Percentiles rank a stretch among this genome's conserved stretches.
Evolutionary conservation across 2,113 vertebrate genomes (phyloP).

Genomic region (Apeltes quadracus): DNA sequence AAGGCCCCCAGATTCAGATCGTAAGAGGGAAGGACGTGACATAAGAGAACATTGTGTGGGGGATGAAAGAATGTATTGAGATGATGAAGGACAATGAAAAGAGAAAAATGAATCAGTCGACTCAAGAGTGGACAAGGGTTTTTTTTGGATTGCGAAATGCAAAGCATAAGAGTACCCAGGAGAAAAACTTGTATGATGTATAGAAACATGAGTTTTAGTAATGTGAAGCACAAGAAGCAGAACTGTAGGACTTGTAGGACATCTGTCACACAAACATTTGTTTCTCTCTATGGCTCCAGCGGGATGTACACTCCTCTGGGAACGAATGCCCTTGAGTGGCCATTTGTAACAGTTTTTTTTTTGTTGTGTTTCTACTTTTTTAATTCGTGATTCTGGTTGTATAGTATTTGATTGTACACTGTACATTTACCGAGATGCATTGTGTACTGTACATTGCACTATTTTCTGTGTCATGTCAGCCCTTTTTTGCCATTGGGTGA

Average conservation of each 20-base stretch:
- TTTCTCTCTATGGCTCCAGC: conserved; percentile 86
- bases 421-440: conserved; percentile 88
- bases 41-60: conserved; percentile 12
- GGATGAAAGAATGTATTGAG: not conserved
- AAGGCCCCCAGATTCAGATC: conserved; percentile 41
- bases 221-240: conserved; percentile 82
- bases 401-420: conserved; percentile 99
- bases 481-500: conserved; percentile 49
- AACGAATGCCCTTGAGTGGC: conserved; percentile 88
- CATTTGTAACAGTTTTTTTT: conserved; percentile 67
- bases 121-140: conserved; percentile 43
- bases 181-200: conserved; percentile 73
- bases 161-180: conserved; percentile 65
- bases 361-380: conserved; percentile 85
- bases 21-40: not conserved
- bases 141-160: conserved; percentile 16
- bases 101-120: conserved; percentile 36
- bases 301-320: conserved; percentile 87
- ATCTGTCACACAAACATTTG: conserved; percentile 86
- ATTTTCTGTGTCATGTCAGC: conserved; percentile 85
- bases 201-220: conserved; percentile 75
- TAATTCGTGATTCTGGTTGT: conserved; percentile 92
- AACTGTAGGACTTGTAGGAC: conserved; percentile 86
- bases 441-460: conserved; percentile 98
- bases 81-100: conserved; percentile 39